Evolutionary conservation across 1,140 invertebrate species (phyloP), one percentile per base, ranked within the genome.

Genomic region (Drosophila nikananu): DNA sequence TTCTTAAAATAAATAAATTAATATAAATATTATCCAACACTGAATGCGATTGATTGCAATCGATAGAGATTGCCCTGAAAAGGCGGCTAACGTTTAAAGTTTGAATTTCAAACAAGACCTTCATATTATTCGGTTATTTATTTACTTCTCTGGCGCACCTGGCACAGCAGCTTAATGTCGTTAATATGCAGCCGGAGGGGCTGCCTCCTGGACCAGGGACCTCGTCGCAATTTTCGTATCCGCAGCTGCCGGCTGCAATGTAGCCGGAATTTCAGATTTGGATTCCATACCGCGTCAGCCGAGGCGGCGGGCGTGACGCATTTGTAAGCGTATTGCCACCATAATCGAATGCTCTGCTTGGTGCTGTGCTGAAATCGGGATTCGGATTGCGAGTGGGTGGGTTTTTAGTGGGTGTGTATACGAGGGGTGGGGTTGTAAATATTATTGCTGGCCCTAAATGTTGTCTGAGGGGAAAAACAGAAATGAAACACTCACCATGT

Each of bases 301-400:
- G 42, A 44, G 25, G 52, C 71, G 27, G 46, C 49, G 44, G 81
- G 81, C 10, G 86, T 86, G 78, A 90, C 86, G 68, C 86, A 90
- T 49, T 89, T 90, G 55, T 80, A 90, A 35, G 86, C 86, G 35
- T 90, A 90, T 65, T 91, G 86, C 86, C 86, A 90, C 86, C 86
- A 90, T 46, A 90, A 60, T 52, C 86, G 86, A 37, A 89, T 77
- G 62, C 66, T 86, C 35, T 90, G 79, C 65, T 90, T 90, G 57
- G 82, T 77, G 60, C 86, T 90, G 62, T 91, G 81, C 86, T 90
- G 66, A 54, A 71, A 68, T 68, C 52, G 60, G 71, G n/a, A 80
- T 71, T 54, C 54, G 49, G 30, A 62, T 61, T n/a, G 65, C 13
- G 17, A 21, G 19, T 64, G 58, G 64, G 42, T 63, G 46, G 61